Evolutionary conservation across 2,888 invertebrate genomes (phyloP).

Genomic region (Apocheima hispidaria): DNA sequence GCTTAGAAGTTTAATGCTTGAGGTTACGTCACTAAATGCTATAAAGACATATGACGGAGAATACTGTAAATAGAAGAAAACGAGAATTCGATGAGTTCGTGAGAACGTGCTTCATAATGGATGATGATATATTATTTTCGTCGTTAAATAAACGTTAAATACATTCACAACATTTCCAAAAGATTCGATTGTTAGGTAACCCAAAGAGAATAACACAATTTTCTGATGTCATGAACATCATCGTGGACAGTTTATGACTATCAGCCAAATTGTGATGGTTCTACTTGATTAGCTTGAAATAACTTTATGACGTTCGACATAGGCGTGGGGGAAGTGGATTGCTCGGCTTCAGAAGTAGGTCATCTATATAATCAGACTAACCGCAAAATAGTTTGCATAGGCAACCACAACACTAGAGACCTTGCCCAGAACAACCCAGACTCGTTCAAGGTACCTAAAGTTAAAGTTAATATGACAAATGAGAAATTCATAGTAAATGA

Average conservation of each 20-base stretch:
- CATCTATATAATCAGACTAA: conserved; percentile 20
- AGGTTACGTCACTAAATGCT: conserved; percentile 9
- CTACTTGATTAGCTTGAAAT: conserved; percentile 25
- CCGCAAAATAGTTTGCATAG: conserved; percentile 18
- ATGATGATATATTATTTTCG: too few relatives aligned
- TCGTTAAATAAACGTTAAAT: too few relatives aligned
- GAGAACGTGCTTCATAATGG: background rate
- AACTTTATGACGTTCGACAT: conserved; percentile 20
- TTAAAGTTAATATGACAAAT: too few relatives aligned
- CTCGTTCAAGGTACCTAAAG: too few relatives aligned
- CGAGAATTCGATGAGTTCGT: background rate
- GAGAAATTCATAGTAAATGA: too few relatives aligned
- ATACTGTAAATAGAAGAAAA: background rate
- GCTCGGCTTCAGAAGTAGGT: conserved; percentile 31
- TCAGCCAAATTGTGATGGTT: conserved; percentile 14
- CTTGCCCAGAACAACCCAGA: conserved; percentile 14
- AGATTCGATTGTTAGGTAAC: background rate
- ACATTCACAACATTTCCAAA: background rate
- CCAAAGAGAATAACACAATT: conserved; percentile 13
- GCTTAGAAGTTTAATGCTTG: conserved; percentile 15
- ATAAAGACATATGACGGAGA: conserved; percentile 1
- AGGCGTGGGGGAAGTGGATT: conserved; percentile 27
- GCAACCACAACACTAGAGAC: conserved; percentile 2
- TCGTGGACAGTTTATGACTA: conserved; percentile 14
- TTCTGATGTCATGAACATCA: conserved; percentile 8